Evolutionary conservation across 2,113 vertebrate genomes (phyloP), one percentile per base, ranked within the genome.

Genomic region (Thryonomys swinderianus): DNA sequence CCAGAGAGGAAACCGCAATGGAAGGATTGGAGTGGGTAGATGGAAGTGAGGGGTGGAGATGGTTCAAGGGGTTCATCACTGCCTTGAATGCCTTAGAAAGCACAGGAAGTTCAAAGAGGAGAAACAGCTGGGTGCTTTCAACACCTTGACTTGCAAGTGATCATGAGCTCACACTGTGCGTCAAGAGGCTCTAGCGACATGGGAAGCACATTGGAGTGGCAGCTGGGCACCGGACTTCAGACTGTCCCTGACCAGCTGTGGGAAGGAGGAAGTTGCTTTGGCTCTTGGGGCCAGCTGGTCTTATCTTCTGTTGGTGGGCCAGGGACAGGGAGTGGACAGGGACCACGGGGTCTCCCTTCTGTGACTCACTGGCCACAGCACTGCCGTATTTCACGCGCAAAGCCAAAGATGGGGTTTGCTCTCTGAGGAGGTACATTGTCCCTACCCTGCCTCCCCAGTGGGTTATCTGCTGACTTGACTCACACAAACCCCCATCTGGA

Each of bases 401-500:
- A 64, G 86, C 64, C 42, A 32, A 37, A 37, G 79, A 81, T 32
- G 84, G 66, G 55, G 91, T 91, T 83, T 95, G 89, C 91, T 93
- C 79, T 97, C 86, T n/a, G 89, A 86, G 89, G 91, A 3, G 0
- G 62, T 45, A 62, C 42, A 2, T 48, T 76, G 80, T 59, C 85
- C 66, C 81, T 85, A 73, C 78, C 51, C 57, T 16, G 4, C 85
- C 76, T 94, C 94, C 94, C 74, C 85, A 85, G 95, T 0, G 51
- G 95, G 95, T 97, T 97, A 97, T 96, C 95, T 48, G 95, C 97
- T 95, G 96, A 96, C 95, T 97, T 66, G 16, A 97, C 85, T 92
- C 95, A 97, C 88, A 95, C 92, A 96, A 95, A 96, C 95, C 96
- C 87, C 93, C 92, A 96, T 96, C 93, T 97, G 97, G 97, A 96